phyloP scores from a whole-genome alignment of 1,140 invertebrate genomes.

The Lordiphosa stackelbergi region DNA sequence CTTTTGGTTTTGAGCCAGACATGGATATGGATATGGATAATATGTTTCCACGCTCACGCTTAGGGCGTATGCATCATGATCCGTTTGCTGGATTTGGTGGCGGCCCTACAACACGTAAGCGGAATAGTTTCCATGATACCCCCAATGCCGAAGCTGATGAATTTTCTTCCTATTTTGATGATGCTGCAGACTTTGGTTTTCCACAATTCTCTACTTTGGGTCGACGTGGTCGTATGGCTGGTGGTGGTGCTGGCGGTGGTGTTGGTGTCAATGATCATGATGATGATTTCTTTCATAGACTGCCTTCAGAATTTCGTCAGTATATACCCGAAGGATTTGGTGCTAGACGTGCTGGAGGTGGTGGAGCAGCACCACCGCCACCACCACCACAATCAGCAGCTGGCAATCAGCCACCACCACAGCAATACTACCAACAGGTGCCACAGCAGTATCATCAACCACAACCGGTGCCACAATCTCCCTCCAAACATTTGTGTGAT shows the following conservation, averaged over 20 bases:
- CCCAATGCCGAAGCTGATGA: conserved; percentile 46
- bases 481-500: conserved; percentile 63
- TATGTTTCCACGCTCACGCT: conserved; percentile 67
- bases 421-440: conserved; percentile 57
- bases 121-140: conserved; percentile 77
- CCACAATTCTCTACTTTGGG: conserved; percentile 69
- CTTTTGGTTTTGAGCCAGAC: conserved; percentile 76
- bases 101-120: conserved; percentile 77
- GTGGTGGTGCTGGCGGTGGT: conserved; percentile 47
- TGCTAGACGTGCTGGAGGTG: conserved; percentile 68
- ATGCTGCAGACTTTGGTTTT: conserved; percentile 76
- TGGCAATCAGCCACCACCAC: conserved; percentile 58
- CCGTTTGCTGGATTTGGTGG: conserved; percentile 78
- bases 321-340: conserved; percentile 80
- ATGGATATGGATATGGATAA: conserved; percentile 74
- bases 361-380: conserved; percentile 19
- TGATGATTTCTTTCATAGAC: conserved; percentile 80
- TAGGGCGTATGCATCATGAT: conserved; percentile 78
- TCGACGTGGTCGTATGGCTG: conserved; percentile 63
- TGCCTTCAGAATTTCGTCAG: conserved; percentile 80
- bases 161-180: conserved; percentile 76
- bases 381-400: conserved; percentile 23
- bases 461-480: conserved; percentile 45
- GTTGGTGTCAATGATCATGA: conserved; percentile 58
- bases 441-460: conserved; percentile 20